These are phyloP conservation scores for Colletes collaris DNA, from an alignment of 2,888 invertebrate genomes.

Conservation along the genomic window DNA sequence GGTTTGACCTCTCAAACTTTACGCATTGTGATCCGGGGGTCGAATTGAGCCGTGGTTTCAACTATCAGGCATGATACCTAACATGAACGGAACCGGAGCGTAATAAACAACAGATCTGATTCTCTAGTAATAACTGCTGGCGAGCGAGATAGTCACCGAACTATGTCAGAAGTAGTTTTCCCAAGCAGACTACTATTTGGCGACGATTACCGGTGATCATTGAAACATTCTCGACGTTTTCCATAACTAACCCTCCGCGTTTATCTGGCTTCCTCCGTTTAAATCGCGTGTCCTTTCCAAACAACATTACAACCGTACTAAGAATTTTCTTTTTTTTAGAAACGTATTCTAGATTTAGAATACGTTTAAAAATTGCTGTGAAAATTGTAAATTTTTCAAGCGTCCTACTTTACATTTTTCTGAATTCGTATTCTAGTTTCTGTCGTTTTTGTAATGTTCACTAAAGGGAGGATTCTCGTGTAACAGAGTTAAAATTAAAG, in stretches of 20 bases:
- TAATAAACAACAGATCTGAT: conserved; percentile 40
- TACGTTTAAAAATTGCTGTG: too few relatives aligned
- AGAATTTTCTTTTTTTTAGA: too few relatives aligned
- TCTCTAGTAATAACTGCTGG: conserved; percentile 15
- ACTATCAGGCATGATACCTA: conserved; percentile 28
- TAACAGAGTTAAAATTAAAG: too few relatives aligned
- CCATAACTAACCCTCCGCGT: conserved; percentile 5
- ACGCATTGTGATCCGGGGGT: conserved; percentile 31
- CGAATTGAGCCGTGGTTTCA: conserved; percentile 34
- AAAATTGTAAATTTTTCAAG: too few relatives aligned
- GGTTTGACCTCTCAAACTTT: conserved; percentile 43
- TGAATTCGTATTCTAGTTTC: too few relatives aligned
- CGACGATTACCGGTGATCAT: conserved; percentile 12
- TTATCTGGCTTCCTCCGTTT: conserved; percentile 29
- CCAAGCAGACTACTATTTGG: conserved; percentile 8
- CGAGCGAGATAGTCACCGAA: conserved; percentile 8
- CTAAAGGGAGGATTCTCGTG: too few relatives aligned
- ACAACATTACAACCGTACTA: too few relatives aligned
- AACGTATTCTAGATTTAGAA: too few relatives aligned
- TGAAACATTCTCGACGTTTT: conserved; percentile 3
- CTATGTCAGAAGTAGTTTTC: conserved; percentile 20
- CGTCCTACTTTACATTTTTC: too few relatives aligned
- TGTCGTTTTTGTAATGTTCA: too few relatives aligned
- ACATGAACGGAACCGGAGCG: conserved; percentile 20
- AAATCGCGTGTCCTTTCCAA: too few relatives aligned